Conservation (phyloP, 1,140 invertebrate genomes). For the Psilanteris sp. region DNA sequence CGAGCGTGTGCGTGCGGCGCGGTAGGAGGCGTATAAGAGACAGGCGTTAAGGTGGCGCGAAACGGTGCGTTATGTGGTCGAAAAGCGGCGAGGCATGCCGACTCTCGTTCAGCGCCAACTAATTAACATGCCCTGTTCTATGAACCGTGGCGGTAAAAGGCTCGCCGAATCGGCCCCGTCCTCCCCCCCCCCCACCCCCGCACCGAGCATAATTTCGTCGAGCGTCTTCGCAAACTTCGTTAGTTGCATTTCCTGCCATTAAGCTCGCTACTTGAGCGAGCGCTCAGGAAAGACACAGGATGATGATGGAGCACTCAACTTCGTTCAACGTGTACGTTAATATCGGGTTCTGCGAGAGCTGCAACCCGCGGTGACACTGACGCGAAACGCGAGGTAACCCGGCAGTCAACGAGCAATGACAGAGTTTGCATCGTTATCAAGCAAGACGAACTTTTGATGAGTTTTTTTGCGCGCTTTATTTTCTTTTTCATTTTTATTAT, state of each 20-base stretch:
- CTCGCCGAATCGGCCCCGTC: too few species aligned
- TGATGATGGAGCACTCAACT: slow-evolving; percentile 50
- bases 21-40: too few species aligned
- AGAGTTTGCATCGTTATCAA: slow-evolving; percentile 24
- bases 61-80: too few species aligned
- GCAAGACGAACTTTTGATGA: not conserved
- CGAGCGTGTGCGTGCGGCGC: too few species aligned
- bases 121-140: slow-evolving; percentile 67
- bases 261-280: slow-evolving; percentile 58
- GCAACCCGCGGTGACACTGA: slow-evolving; percentile 43
- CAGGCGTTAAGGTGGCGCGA: too few species aligned
- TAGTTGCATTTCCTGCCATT: slow-evolving; percentile 66
- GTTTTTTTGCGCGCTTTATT: too few species aligned
- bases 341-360: slow-evolving; percentile 27
- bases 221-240: slow-evolving; percentile 70
- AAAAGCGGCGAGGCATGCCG: too few species aligned
- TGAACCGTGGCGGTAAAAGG: slow-evolving; percentile 50
- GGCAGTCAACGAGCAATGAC: slow-evolving; percentile 19
- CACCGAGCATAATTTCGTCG: slow-evolving; percentile 54
- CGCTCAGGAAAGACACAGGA: slow-evolving; percentile 48
- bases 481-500: too few species aligned
- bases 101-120: slow-evolving; percentile 58
- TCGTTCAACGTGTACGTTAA: slow-evolving; percentile 54
- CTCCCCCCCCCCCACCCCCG: too few species aligned
- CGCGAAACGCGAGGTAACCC: slow-evolving; percentile 26